Evolutionary conservation across 2,797 vertebrate species (phyloP).

Genomic region (Falco novaeseelandiae): DNA sequence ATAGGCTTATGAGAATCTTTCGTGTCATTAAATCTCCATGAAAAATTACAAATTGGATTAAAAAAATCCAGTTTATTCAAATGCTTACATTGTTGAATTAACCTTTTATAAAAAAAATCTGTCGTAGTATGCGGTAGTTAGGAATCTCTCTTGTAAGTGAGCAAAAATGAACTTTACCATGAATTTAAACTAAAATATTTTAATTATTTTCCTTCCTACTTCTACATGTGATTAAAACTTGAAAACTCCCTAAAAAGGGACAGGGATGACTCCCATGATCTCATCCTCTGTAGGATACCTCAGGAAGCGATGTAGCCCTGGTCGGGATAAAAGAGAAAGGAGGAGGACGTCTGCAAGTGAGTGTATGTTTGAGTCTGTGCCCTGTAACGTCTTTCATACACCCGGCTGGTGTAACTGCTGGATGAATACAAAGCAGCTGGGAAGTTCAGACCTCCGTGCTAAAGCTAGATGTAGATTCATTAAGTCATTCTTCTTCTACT

Average conservation of each 20-base stretch:
- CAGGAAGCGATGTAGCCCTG: not conserved
- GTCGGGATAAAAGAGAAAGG: not conserved
- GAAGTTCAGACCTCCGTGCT: not conserved
- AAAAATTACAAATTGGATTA: slow-evolving; percentile 40
- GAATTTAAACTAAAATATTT: not conserved
- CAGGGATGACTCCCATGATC: not conserved
- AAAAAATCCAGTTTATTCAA: not conserved
- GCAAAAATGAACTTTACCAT: not conserved
- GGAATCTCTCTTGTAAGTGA: not conserved
- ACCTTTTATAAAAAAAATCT: not conserved
- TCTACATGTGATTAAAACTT: not conserved
- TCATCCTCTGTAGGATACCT: not conserved
- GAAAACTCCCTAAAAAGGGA: not conserved
- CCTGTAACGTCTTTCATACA: not conserved
- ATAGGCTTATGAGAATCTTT: not conserved
- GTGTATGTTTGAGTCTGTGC: not conserved
- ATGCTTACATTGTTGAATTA: not conserved
- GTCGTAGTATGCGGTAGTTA: not conserved
- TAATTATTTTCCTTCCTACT: not conserved
- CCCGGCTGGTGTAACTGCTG: not conserved
- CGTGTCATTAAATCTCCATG: not conserved
- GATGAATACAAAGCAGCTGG: not conserved
- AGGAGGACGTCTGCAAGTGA: not conserved
- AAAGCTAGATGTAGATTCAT: not conserved
- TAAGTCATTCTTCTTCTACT: not conserved